Base-by-base conservation (phyloP, 2,888 invertebrate species). In the Phyllotreta cruciferae region DNA sequence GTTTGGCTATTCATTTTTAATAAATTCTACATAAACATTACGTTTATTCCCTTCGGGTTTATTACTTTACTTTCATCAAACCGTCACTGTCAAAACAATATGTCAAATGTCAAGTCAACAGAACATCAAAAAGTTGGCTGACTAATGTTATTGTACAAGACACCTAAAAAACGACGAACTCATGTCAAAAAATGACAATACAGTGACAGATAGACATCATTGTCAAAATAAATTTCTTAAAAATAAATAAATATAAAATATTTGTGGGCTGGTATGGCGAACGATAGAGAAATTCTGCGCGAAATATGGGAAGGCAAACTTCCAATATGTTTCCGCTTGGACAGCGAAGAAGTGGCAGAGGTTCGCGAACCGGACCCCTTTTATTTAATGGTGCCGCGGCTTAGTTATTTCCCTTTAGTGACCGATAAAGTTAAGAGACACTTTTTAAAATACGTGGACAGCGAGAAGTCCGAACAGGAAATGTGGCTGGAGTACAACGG, bases 291-390 rank as follows among this genome's bases (percentile, higher is more conserved):
- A 86, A 90, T 98, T 63, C 83, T 97, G 60, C 86, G 97, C 63
- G 95, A 96, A 83, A 89, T 97, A 73, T 98, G 98, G 98, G 95
- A 96, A 75, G 96, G 96, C 14, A 92, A 93, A 81, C 85, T 99
- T 53, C 97, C 98, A 0, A 89, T 98, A 60, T 94, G 95, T 82
- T 98, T 99, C 81, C 89, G 90, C 74, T 83, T 98, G 54, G 88
- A 94, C 74, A 86, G 90, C 37, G 93, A 96, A 75, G 97, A 98
- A 85, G 90, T 94, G 34, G 89, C 88, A 79, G 92, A 93, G 74
- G 85, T 95, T 47, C 93, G 94, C 77, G 91, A 92, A 72, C 96
- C 97, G 7, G 96, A 97, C 80, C 92, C 94, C 10, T 94, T 91
- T 82, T 96, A 93, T 82, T 85, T 97, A 63, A 94, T 97, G 93